A percentile compares a stretch with the other conserved stretches of the same genome.
These are phyloP conservation scores for Drosophila quinaria DNA, from an alignment of 2,888 invertebrate species.

Conservation along the genomic window DNA sequence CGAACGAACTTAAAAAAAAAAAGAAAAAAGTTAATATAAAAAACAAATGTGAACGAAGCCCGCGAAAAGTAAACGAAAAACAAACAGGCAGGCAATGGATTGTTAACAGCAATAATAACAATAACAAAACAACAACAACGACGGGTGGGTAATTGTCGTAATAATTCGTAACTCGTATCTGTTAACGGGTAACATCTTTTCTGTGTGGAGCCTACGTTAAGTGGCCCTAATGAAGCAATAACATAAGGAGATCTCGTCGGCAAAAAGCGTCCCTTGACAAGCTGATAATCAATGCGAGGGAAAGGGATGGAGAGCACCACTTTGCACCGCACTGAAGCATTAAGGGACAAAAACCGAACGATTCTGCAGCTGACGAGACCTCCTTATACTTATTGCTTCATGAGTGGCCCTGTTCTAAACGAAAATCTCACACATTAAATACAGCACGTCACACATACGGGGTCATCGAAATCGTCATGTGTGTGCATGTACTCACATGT, in stretches of 20 bases:
- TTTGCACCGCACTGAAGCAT: too few relatives aligned
- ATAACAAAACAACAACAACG: not conserved
- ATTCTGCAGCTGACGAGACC: too few relatives aligned
- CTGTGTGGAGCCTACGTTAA: constrained; percentile 2
- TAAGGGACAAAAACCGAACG: too few relatives aligned
- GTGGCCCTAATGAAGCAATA: too few relatives aligned
- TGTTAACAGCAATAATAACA: constrained; percentile 29
- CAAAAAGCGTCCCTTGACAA: too few relatives aligned
- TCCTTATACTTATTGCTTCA: too few relatives aligned
- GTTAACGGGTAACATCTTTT: constrained; percentile 1
- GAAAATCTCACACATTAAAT: constrained; percentile 35
- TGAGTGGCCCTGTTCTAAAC: constrained; percentile 9
- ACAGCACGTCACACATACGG: constrained; percentile 14
- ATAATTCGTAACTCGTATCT: constrained; percentile 5
- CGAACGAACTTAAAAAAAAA: constrained; percentile 43
- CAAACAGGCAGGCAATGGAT: constrained; percentile 29
- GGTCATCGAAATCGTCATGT: constrained; percentile 35
- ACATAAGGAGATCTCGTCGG: too few relatives aligned
- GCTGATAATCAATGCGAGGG: too few relatives aligned
- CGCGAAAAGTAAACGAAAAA: constrained; percentile 43
- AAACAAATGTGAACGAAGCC: constrained; percentile 37
- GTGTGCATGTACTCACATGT: constrained; percentile 8
- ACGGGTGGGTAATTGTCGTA: constrained; percentile 43
- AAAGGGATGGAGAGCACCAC: too few relatives aligned
- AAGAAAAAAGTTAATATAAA: constrained; percentile 2